Base-by-base conservation (phyloP, 2,888 invertebrate species). In the Pristionchus entomophagus region DNA sequence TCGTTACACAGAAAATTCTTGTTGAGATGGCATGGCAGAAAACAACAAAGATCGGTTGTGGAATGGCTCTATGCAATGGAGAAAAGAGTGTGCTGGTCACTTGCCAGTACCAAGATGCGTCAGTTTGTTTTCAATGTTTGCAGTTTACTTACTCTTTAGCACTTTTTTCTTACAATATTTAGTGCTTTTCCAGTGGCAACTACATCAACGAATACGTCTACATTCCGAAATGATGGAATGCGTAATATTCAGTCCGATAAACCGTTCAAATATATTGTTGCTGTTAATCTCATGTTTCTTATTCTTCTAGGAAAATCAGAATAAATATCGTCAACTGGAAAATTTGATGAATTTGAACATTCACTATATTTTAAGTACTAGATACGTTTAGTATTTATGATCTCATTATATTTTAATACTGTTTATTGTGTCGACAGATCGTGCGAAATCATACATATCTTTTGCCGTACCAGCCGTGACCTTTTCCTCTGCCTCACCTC, bases 11-110 rank as follows among this genome's bases (percentile, higher is more conserved):
- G 6, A 22, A 77, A 12, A 12, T 29, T 10, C 22, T n/a, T 49
- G 3, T 83, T 22, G 17, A 83, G 83, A 56, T 83, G 56, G 83
- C 83, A 22, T 83, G 83, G 83, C 38, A 45, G 59, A 83, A 83
- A 14, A 59, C 83, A n/a, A 83, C 56, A 2, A 38, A 83, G 59
- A 83, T 83, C 22, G 83, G 83, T 8, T 83, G 83, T 59, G 83
- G 83, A 29, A 59, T 59, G 59, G 62, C 83, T 8, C 59, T 45
- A 1, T 83, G 83, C 26, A 19, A 83, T 41, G 59, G 83, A 38
- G 41, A 29, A 22, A 83, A 83, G 45, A 56, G 62, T 29, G 83
- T 83, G 1, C 38, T 83, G 38, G 62, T 83, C 83, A 59, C 59
- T 10, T 83, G 83, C 19, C 83, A 83, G 83, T 83, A 83, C 59